Evolutionary conservation across 2,888 invertebrate genomes (phyloP).

Genomic region (Agonopterix alstromeriana): DNA sequence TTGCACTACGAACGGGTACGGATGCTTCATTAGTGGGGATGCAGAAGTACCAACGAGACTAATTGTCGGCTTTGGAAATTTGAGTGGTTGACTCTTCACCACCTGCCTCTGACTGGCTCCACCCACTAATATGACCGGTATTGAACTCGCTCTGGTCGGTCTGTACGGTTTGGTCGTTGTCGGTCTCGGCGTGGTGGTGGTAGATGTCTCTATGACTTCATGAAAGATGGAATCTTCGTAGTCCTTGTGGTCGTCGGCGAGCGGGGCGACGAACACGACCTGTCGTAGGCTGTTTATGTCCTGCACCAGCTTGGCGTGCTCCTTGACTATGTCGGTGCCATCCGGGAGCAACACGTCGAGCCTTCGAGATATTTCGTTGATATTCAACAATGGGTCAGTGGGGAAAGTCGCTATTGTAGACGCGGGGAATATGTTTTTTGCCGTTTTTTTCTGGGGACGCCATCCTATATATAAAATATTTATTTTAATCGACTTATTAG

Average conservation of each 20-base stretch:
- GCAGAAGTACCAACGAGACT: conserved; percentile 55
- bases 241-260: conserved; percentile 46
- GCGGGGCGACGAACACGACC: conserved; percentile 47
- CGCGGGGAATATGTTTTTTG: conserved; percentile 6
- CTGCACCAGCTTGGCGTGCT: conserved; percentile 65
- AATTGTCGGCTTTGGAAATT: conserved; percentile 40
- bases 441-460: conserved; percentile 12
- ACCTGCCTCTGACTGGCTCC: conserved; percentile 50
- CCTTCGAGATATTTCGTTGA: conserved; percentile 27
- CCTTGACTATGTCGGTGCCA: conserved; percentile 51
- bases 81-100: conserved; percentile 39
- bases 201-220: conserved; percentile 55
- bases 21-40: conserved; percentile 50
- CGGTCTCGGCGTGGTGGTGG: conserved; percentile 31
- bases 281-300: conserved; percentile 63
- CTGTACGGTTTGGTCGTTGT: conserved; percentile 9
- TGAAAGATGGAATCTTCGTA: conserved; percentile 63
- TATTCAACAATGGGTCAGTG: conserved; percentile 15
- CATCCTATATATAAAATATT: conserved; percentile 15
- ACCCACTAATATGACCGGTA: conserved; percentile 52
- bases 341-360: conserved; percentile 32
- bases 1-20: conserved; percentile 58
- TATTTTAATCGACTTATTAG: not conserved
- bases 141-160: conserved; percentile 22
- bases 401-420: conserved; percentile 12